Base-by-base conservation (phyloP, 2,797 vertebrate species). In the Zalophus californianus region DNA sequence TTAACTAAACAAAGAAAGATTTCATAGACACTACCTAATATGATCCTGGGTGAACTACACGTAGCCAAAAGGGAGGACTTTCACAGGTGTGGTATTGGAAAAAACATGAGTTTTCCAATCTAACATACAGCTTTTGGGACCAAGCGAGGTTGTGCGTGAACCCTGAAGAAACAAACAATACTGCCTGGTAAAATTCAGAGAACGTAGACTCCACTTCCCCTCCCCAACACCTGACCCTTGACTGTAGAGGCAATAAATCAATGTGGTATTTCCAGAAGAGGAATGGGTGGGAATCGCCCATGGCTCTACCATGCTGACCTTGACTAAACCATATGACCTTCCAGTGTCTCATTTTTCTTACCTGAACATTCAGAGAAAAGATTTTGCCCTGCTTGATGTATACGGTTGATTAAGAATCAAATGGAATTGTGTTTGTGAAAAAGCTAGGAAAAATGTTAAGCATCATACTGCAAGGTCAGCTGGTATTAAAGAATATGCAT, bases 1-100 rank as follows among this genome's bases (percentile, higher is more conserved):
- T 96, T 85, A 93, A 90, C 64, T 95, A 92, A 96, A 96, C 35
- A 93, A 82, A 86, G 95, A 82, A 94, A 78, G 50, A 94, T 82
- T 94, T 96, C 84, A 91, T 48, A 85, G 83, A 83, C 68, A 58
- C 25, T 48, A 12, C 54, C n/a, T 85, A 32, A 75, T 68, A 64
- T 25, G 91, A 64, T 58, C 79, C 50, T 1, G 5, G 79, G 29
- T 90, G 58, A 41, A 79, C 2, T 27, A 95, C 66, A 50, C 44
- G 7, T 82, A 73, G 54, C 29, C 50, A 21, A 64, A 93, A 82
- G 78, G 35, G 27, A 83, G 62, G 44, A 16, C 56, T 64, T 27
- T 92, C 84, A 87, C 0, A 91, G 41, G n/a, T 0, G 56, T 0
- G 68, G 38, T 14, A 29, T 5, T 91, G 56, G 70, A 72, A 83